Evolutionary conservation across 1,140 invertebrate genomes (phyloP), one percentile per base, ranked within the genome.

Genomic region (Ostrea denselamellosa): DNA sequence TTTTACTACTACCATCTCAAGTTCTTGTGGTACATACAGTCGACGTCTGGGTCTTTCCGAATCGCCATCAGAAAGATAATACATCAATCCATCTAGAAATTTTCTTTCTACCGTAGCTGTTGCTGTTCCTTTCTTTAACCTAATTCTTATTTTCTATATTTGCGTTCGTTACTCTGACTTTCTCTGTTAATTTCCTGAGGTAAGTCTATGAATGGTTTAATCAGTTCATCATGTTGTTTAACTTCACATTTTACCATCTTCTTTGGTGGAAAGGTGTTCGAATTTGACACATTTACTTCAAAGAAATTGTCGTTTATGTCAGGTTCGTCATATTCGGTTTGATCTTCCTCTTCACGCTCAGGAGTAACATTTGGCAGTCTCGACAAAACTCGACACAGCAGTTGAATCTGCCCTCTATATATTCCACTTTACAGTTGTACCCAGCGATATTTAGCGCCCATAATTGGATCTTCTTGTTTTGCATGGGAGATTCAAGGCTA

Each of bases 391-490:
- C 90, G 0, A 90, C 90, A 62, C 68, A 62, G 10, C 52, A 56
- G 65, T 93, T 93, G 2, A 87, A 22, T 71, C 12, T 17, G 0
- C 89, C 90, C 34, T 58, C 14, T 2, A 91, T 53, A 28, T 90
- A 91, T 53, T 91, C 88, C 12, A 91, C 88, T 34, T 86, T 85
- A 51, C 82, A 89, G n/a, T 90, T 88, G 84, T 90, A 90, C 0
- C 85, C 90, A 17, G 87, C n/a, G 14, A 92, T 88, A 19, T 62
- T 65, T 34, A 92, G 25, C 7, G 85, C 90, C 90, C 89, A 91
- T 56, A 89, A 53, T 56, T 90, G 88, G 5, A 91, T 87, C 25
- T 91, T 92, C 62, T 90, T 88, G 28, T 92, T 92, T 87, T 90
- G 77, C 62, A 90, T 89, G 12, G 86, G 87, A 71, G 85, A 83